Percentiles rank a stretch among this genome's conserved stretches.
Evolutionary conservation across 1,140 invertebrate species (phyloP).

Genomic region (Diprion similis): DNA sequence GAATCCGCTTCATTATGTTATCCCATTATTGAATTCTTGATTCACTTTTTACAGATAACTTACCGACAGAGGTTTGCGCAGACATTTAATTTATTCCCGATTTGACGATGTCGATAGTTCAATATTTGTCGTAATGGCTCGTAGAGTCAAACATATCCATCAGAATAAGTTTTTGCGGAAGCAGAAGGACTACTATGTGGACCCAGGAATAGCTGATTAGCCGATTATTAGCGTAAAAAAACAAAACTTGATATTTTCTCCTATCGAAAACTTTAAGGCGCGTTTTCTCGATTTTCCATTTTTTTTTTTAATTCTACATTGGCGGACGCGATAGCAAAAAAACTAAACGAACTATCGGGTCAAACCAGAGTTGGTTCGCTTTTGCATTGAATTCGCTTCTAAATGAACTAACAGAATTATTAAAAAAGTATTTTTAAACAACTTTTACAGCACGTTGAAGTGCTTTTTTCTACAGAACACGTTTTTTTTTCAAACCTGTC

Average conservation of each 20-base stretch:
- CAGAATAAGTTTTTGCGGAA: not conserved
- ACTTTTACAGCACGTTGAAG: constrained; percentile 13
- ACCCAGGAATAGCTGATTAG: not conserved
- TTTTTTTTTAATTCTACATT: constrained; percentile 6
- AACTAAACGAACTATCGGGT: not conserved
- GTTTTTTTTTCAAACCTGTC: not conserved
- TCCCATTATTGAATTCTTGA: no score
- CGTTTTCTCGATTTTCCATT: not conserved
- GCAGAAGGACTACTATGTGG: not conserved
- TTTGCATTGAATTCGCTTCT: not conserved
- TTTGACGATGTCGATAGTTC: no score
- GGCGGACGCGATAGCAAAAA: constrained; percentile 9
- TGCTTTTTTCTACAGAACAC: constrained; percentile 1
- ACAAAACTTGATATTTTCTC: not conserved
- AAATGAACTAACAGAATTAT: constrained; percentile 9
- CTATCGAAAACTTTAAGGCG: not conserved
- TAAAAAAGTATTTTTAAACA: constrained; percentile 14
- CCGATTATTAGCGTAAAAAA: not conserved
- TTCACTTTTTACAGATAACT: no score
- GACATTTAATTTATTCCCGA: no score
- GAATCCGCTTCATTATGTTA: no score
- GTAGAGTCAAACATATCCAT: no score
- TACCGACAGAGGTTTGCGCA: no score
- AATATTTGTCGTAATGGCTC: no score
- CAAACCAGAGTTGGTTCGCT: not conserved